Percentiles rank a stretch among this genome's conserved stretches.
phyloP scores from a whole-genome alignment of 2,797 vertebrate genomes.

The Apogon talboti region DNA sequence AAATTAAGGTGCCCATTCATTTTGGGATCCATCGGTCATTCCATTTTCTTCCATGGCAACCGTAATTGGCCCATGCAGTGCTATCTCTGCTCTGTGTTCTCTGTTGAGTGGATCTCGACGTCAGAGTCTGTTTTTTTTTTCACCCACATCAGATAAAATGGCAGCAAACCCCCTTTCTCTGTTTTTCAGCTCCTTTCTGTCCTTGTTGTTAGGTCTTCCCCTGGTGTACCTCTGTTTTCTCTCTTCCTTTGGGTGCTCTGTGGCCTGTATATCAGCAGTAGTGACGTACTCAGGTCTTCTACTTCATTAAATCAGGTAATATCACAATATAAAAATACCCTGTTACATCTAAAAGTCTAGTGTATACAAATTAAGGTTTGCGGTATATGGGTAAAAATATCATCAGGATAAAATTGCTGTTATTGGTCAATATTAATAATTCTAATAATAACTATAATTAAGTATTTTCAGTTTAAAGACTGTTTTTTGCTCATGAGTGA shows the following conservation, averaged over 20 bases:
- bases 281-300: too few relatives aligned
- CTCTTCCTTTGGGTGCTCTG: not conserved
- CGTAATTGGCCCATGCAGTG: constrained; percentile 43
- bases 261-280: too few relatives aligned
- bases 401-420: too few relatives aligned
- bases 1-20: constrained; percentile 52
- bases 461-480: too few relatives aligned
- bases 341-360: too few relatives aligned
- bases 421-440: too few relatives aligned
- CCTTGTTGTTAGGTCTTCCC: not conserved
- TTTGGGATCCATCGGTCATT: constrained; percentile 62
- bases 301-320: too few relatives aligned
- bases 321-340: too few relatives aligned
- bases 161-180: constrained; percentile 30
- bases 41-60: constrained; percentile 62
- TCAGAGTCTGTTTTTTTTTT: constrained; percentile 31
- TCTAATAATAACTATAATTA: too few relatives aligned
- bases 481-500: too few relatives aligned
- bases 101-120: constrained; percentile 52
- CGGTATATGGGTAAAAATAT: too few relatives aligned
- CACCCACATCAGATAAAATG: constrained; percentile 66
- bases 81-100: constrained; percentile 50
- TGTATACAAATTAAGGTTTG: too few relatives aligned
- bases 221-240: constrained; percentile 13
- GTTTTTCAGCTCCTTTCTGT: constrained; percentile 27